A percentile compares a stretch with the other conserved stretches of the same genome.
Evolutionary conservation across 2,888 invertebrate genomes (phyloP).

Genomic region (Phortica magna): DNA sequence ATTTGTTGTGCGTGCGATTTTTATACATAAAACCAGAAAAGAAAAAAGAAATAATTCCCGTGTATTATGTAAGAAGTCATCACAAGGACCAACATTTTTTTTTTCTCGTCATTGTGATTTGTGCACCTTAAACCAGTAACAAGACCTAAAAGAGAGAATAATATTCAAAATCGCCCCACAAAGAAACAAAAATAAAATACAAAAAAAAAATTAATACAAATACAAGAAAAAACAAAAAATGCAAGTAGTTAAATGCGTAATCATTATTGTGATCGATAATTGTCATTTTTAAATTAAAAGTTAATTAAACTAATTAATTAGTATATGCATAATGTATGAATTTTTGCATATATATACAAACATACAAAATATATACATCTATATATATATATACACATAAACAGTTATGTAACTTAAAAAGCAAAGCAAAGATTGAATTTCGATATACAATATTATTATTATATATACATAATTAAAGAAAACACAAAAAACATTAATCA

Average conservation of each 20-base stretch:
- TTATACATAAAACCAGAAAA: neutral
- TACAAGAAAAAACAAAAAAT: neutral
- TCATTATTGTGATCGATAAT: slow-evolving; percentile 30
- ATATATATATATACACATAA: slow-evolving; percentile 31
- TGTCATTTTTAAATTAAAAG: slow-evolving; percentile 27
- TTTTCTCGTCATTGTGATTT: too few species aligned
- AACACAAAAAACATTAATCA: too few species aligned
- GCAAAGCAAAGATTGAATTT: neutral
- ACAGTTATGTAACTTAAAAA: neutral
- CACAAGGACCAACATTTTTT: too few species aligned
- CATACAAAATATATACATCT: slow-evolving; percentile 1
- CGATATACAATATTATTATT: neutral
- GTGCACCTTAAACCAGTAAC: neutral
- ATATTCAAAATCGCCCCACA: neutral
- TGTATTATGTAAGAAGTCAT: too few species aligned
- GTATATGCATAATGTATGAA: slow-evolving; percentile 22
- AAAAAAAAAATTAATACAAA: slow-evolving; percentile 20
- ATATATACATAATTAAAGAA: neutral
- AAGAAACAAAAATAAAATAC: neutral
- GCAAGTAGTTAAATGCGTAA: neutral
- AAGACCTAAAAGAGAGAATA: slow-evolving; percentile 32
- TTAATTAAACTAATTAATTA: slow-evolving; percentile 29
- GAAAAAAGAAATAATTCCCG: neutral
- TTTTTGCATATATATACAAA: slow-evolving; percentile 19
- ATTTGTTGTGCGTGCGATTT: slow-evolving; percentile 1